Evolutionary conservation across 2,113 vertebrate species (phyloP).

Genomic region (Lipophrys pholis): DNA sequence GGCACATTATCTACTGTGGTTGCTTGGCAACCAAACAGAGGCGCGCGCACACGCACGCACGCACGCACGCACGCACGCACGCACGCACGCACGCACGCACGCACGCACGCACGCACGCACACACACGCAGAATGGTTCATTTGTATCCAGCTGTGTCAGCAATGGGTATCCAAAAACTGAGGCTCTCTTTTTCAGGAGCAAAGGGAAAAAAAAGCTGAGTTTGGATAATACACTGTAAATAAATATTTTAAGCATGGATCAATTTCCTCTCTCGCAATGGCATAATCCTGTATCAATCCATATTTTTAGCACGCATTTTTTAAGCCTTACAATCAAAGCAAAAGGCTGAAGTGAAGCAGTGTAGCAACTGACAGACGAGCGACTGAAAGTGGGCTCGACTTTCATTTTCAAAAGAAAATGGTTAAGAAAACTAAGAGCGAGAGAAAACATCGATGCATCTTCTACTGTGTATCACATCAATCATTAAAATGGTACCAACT

Average conservation of each 20-base stretch:
- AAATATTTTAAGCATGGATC: neutral
- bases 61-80: slow-evolving; percentile 53
- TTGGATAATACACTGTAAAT: slow-evolving; percentile 3
- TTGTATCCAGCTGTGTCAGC: slow-evolving; percentile 76
- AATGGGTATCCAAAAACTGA: slow-evolving; percentile 36
- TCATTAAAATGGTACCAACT: no score
- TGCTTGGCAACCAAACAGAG: slow-evolving; percentile 66
- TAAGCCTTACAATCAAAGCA: no score
- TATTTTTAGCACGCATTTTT: no score
- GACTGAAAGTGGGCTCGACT: no score
- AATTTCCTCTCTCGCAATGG: no score
- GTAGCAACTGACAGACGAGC: no score
- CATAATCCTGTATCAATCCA: no score
- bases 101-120: neutral
- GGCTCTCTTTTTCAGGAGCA: slow-evolving; percentile 1
- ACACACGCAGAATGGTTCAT: slow-evolving; percentile 53
- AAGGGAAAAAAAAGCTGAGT: slow-evolving; percentile 10
- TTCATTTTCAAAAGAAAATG: no score
- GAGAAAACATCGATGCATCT: no score
- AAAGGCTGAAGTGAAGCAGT: no score
- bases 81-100: slow-evolving; percentile 36
- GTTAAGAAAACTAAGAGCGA: no score
- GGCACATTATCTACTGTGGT: slow-evolving; percentile 61
- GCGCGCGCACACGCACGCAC: slow-evolving; percentile 21
- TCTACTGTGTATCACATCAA: no score